Evolutionary conservation across 1,140 invertebrate species (phyloP), one percentile per base, ranked within the genome.

Genomic region (Latrodectus geometricus): DNA sequence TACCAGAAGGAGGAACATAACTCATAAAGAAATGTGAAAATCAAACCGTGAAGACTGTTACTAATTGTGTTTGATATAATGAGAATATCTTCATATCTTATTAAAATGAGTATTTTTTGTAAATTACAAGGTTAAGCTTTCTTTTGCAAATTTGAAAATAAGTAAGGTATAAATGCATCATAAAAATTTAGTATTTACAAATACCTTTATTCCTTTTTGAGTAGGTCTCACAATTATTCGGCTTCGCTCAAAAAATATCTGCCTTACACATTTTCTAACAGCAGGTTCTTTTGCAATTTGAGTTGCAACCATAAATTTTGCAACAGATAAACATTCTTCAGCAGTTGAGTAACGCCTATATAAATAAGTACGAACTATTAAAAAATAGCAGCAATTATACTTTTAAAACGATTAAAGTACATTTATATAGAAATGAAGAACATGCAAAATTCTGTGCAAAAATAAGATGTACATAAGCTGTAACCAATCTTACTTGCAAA

Each of bases 211-310:
- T 0, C 98, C 98, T 86, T 95, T 95, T 89, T 97, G 96, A 0
- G 98, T 99, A 4, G 98, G 97, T 3, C 91, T 90, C 0, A 97
- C 94, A 82, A 93, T 93, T 12, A 99, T 91, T 79, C 95, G 96
- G 0, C 97, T 97, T 75, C 96, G 92, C 91, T 99, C 97, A 90
- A 95, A 96, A 91, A 96, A 98, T n/a, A 95, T 94, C 91, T 97
- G 95, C 2, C 98, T 92, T 4, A 99, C 93, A 87, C 95, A 95
- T 89, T 95, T 95, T 0, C 97, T 92, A 0, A 99, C 95, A 35
- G 96, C 91, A 0, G 98, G 98, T 90, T 99, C 97, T 68, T 96
- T 93, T 0, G 97, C 95, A 50, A 99, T 91, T 91, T 99, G 97
- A 88, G 96, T 95, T 0, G 97, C 96, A 0, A 99, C 96, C 95